Percentiles rank a stretch among this genome's conserved stretches.
phyloP scores from a whole-genome alignment of 2,113 vertebrate species.

The Archilochus colubris region DNA sequence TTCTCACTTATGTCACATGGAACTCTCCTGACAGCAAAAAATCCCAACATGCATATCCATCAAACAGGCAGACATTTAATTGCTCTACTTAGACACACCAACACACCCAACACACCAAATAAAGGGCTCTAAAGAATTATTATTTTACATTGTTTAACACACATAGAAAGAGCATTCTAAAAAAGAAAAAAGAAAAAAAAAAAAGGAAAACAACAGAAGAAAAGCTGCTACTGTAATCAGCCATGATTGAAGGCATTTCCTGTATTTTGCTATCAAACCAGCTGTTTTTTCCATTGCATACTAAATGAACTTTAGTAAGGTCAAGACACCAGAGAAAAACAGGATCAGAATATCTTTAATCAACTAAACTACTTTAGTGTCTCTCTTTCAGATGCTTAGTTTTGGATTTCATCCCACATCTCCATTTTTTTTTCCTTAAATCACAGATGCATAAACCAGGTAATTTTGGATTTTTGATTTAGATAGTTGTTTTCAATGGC shows the following conservation, averaged over 20 bases:
- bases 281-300: conserved; percentile 91
- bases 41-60: background rate
- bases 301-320: conserved; percentile 76
- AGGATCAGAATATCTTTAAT: conserved; percentile 73
- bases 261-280: conserved; percentile 84
- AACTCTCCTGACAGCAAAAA: background rate
- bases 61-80: conserved; percentile 28
- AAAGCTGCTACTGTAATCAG: conserved; percentile 83
- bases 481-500: background rate
- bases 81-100: conserved; percentile 30
- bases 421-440: conserved; percentile 19
- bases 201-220: conserved; percentile 71
- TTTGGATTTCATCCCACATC: conserved; percentile 14
- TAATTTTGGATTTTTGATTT: background rate
- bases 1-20: background rate
- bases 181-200: conserved; percentile 27
- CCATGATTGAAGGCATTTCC: conserved; percentile 89
- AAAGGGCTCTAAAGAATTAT: conserved; percentile 33
- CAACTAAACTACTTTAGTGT: conserved; percentile 59
- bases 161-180: conserved; percentile 26
- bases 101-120: background rate
- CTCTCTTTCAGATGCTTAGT: conserved; percentile 54
- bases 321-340: conserved; percentile 76
- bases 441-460: background rate
- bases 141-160: conserved; percentile 56